These are phyloP conservation scores for Agrilus mali DNA, from an alignment of 2,888 invertebrate species.

Conservation along the genomic window DNA sequence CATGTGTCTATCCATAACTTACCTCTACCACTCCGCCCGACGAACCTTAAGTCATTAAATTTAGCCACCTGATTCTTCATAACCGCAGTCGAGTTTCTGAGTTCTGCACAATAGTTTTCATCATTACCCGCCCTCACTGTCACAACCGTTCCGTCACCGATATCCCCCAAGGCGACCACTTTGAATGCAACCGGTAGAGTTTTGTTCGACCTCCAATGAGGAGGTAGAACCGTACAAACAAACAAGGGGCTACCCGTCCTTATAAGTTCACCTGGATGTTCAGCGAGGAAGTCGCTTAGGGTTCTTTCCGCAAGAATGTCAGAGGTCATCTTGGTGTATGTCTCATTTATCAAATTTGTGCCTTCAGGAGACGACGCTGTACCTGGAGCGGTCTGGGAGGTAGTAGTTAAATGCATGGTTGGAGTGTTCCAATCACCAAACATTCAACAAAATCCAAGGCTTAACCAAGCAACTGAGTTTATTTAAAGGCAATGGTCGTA, in stretches of 20 bases:
- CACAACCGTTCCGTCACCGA: slow-evolving; percentile 88
- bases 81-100: slow-evolving; percentile 84
- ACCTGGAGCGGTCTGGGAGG: slow-evolving; percentile 38
- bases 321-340: slow-evolving; percentile 66
- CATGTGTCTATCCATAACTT: slow-evolving; percentile 27
- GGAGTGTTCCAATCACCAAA: slow-evolving; percentile 26
- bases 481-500: too few species aligned
- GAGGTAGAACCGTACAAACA: slow-evolving; percentile 82
- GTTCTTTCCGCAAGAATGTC: slow-evolving; percentile 75
- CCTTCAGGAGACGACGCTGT: slow-evolving; percentile 59
- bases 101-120: slow-evolving; percentile 90
- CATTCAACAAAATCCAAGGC: slow-evolving; percentile 17
- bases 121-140: slow-evolving; percentile 93
- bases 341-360: slow-evolving; percentile 62
- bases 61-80: slow-evolving; percentile 97
- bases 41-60: slow-evolving; percentile 94
- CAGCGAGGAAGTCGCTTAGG: slow-evolving; percentile 70
- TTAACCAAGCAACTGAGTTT: neutral
- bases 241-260: slow-evolving; percentile 93
- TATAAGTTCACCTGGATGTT: slow-evolving; percentile 86
- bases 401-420: slow-evolving; percentile 37
- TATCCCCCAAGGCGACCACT: slow-evolving; percentile 83
- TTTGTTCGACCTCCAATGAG: slow-evolving; percentile 96
- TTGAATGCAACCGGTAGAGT: slow-evolving; percentile 92
- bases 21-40: slow-evolving; percentile 95